Base-by-base conservation (phyloP, 2,113 vertebrate species). In the Sander vitreus region DNA sequence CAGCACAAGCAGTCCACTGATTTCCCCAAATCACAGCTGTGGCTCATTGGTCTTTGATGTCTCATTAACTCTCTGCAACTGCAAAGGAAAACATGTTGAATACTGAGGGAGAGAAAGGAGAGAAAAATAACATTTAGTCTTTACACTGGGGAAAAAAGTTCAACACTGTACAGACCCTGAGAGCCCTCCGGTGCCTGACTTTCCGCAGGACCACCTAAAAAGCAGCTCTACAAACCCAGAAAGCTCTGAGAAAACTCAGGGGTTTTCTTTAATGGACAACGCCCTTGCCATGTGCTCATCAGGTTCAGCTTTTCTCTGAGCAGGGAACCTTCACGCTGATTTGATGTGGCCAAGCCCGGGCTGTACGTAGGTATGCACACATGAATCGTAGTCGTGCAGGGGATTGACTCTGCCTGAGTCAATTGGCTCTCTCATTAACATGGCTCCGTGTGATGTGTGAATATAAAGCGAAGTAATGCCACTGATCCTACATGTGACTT, bases 161-260 rank as follows among this genome's bases (percentile, higher is more conserved):
- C 84, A 94, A 93, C 93, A 95, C 76, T 94, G 89, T 78, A 79
- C 94, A 95, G 94, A 94, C 92, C 91, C 86, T 73, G 83, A 65
- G 89, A 92, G 79, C 87, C 76, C 93, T 89, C 88, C 53, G 77
- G 83, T 93, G 88, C 87, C 81, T 90, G 81, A 89, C 89, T 90
- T 96, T 95, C 94, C 89, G 85, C 89, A 88, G 91, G 95, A 95
- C 94, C 95, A 95, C 95, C 94, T 93, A 93, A 95, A 95, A 92
- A 75, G 93, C 90, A 74, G 80, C 83, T 92, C 90, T 86, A 84
- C 91, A 93, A 94, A 94, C 88, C 82, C 88, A 92, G 91, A 93
- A 85, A 88, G 88, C 86, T 88, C 85, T 90, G 85, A 92, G 91
- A 90, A 89, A 91, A 89, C 87, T 92, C 86, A 73, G 68, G 85